Evolutionary conservation across 2,888 invertebrate species (phyloP), one percentile per base, ranked within the genome.

Genomic region (Lasius fuliginosus): DNA sequence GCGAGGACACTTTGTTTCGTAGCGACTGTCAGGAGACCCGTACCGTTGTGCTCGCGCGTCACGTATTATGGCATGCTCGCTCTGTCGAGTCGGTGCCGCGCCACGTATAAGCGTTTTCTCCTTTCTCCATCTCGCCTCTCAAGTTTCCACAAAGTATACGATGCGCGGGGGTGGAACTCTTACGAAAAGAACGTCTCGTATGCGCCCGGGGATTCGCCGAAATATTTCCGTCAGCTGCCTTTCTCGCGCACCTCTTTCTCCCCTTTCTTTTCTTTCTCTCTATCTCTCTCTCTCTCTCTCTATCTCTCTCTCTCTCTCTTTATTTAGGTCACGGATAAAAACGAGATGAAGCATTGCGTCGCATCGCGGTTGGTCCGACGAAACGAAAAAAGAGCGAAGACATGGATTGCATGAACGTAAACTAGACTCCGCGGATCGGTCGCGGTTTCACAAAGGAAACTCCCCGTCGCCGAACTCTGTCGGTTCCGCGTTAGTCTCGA

Each of bases 191-290:
- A 90, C 84, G 89, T 88, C 86, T 86, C 86, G 87, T 85, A 89
- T 86, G 87, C 86, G 85, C 85, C 73, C 86, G 82, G 86, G 89
- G 86, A 89, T 89, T 90, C 91, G 87, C 86, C 88, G 88, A 91
- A 90, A 90, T 91, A 90, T 90, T 88, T 90, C 91, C 88, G 89
- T 83, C 64, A 85, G 69, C 87, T 85, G 83, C 83, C 75, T 85
- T 87, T 82, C 42, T 71, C 87, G 83, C 82, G 82, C 84, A 86
- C 83, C 82, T 77, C 40, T 71, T 65, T 71, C 64, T 36, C 56
- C 23, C 12, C 46, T 9, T 71, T 18, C n/a, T 40, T 46, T 49
- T 40, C 27, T 40, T 18, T 15, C 36, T 15, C 42, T 71, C 15
- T 49, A 23, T 62, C 68, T 71, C 36, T 46, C 23, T 82, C 46